Evolutionary conservation across 2,113 vertebrate species (phyloP), one percentile per base, ranked within the genome.

Genomic region (Onychostruthus taczanowskii): DNA sequence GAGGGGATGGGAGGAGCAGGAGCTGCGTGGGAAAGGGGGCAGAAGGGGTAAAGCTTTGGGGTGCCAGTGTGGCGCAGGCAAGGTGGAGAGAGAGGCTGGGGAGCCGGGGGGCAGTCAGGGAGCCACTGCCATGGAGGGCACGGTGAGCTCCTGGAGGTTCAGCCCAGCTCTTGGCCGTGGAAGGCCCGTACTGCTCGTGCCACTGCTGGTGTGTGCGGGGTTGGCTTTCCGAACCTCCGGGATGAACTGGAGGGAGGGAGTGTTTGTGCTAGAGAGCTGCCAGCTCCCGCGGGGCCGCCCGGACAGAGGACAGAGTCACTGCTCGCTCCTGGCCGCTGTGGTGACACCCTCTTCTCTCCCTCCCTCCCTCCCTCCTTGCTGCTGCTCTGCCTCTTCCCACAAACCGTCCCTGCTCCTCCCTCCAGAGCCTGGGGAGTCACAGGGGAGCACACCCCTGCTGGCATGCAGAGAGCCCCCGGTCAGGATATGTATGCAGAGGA

Each of bases 211-310:
- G 22, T 3, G n/a, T 3, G 7, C 5, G 20, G 66, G 16, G 10
- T 1, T 50, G 79, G 83, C 41, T 80, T 53, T 63, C 0, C 6
- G 28, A 74, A 20, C 0, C 52, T 53, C 27, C 1, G 5, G 47
- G 37, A 10, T 49, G 87, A 21, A 0, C 27, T 2, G 47, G 18
- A 80, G 18, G 47, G 23, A 80, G 21, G 11, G 23, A 20, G 24
- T 1, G 67, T 30, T n/a, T 9, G 21, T 63, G 49, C n/a, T 63
- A 10, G 28, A 7, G 59, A 53, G 79, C 21, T n/a, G 37, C 26
- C 1, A 0, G 67, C 43, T 50, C 59, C 35, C 18, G 27, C 15
- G 27, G 0, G 33, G 14, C 35, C 9, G n/a, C 5, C 0, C 3
- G 23, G 8, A 3, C 28, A 19, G 37, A 7, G 41, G 53, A 44